Conservation (phyloP, 2,888 invertebrate genomes). For the Cyclophora punctaria region DNA sequence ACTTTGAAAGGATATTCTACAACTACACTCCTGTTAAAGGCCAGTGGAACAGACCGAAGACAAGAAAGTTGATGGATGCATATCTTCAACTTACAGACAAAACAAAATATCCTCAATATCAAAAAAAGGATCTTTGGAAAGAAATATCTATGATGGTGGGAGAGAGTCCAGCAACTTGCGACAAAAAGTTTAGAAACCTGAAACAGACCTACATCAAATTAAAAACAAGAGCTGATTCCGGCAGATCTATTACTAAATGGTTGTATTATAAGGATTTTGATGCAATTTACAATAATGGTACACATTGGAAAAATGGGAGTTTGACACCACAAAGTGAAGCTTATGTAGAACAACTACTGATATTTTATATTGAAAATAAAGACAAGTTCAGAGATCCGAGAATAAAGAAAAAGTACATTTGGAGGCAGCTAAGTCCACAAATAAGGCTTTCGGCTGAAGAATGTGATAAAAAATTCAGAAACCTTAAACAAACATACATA, state of each 20-base stretch:
- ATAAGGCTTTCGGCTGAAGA: conserved; percentile 51
- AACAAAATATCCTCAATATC: conserved; percentile 51
- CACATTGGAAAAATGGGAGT: conserved; percentile 7
- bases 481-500: conserved; percentile 61
- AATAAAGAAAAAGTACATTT: conserved; percentile 51
- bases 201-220: conserved; percentile 60
- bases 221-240: conserved; percentile 41
- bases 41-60: conserved; percentile 53
- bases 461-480: conserved; percentile 61
- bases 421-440: conserved; percentile 45
- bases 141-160: conserved; percentile 48
- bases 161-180: conserved; percentile 45
- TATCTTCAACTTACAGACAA: conserved; percentile 53
- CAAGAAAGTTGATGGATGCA: conserved; percentile 43
- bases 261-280: conserved; percentile 59
- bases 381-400: conserved; percentile 52
- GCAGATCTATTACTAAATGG: conserved; percentile 51
- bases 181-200: conserved; percentile 62
- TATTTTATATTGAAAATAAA: conserved; percentile 54
- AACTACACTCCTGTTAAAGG: conserved; percentile 45
- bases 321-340: conserved; percentile 37
- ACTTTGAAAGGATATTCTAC: conserved; percentile 60
- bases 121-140: conserved; percentile 63
- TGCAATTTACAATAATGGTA: conserved; percentile 33
- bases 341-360: conserved; percentile 51